phyloP scores from a whole-genome alignment of 2,113 vertebrate species.

The Melanotaenia duboulayi region DNA sequence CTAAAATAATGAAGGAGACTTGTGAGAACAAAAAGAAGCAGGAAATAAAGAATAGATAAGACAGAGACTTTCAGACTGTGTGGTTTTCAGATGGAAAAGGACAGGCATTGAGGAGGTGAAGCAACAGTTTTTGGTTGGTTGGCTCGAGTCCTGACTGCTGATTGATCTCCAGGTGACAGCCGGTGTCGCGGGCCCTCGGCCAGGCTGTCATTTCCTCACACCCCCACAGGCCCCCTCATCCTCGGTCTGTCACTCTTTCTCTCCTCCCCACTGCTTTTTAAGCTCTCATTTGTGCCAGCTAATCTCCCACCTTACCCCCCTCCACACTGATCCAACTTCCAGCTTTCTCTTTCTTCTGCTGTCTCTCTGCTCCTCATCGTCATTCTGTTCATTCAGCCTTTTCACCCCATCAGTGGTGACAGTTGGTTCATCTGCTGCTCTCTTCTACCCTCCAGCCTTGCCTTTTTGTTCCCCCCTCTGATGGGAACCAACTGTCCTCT shows the following conservation, averaged over 20 bases:
- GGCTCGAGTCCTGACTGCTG: constrained; percentile 58
- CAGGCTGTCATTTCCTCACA: constrained; percentile 69
- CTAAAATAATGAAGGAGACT: constrained; percentile 24
- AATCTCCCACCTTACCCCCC: constrained; percentile 54
- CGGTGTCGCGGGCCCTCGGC: constrained; percentile 67
- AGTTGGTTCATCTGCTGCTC: constrained; percentile 48
- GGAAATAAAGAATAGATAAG: constrained; percentile 22
- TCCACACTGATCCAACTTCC: constrained; percentile 33
- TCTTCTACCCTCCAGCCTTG: constrained; percentile 29
- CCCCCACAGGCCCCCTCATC: constrained; percentile 21
- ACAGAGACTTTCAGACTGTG: background rate
- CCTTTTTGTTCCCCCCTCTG: constrained; percentile 20
- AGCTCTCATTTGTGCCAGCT: constrained; percentile 39
- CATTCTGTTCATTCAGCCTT: constrained; percentile 37
- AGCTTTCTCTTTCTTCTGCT: constrained; percentile 2
- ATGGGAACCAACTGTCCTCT: constrained; percentile 38
- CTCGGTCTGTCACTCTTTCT: constrained; percentile 37
- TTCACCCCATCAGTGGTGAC: constrained; percentile 32
- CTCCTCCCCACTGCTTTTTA: constrained; percentile 50
- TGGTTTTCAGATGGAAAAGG: constrained; percentile 24
- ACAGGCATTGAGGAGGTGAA: constrained; percentile 35
- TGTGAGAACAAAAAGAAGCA: background rate
- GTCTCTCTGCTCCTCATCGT: constrained; percentile 38
- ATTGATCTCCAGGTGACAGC: constrained; percentile 80
- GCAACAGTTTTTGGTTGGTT: constrained; percentile 68